Base-by-base conservation (phyloP, 2,113 vertebrate species). In the Mungos mungo region DNA sequence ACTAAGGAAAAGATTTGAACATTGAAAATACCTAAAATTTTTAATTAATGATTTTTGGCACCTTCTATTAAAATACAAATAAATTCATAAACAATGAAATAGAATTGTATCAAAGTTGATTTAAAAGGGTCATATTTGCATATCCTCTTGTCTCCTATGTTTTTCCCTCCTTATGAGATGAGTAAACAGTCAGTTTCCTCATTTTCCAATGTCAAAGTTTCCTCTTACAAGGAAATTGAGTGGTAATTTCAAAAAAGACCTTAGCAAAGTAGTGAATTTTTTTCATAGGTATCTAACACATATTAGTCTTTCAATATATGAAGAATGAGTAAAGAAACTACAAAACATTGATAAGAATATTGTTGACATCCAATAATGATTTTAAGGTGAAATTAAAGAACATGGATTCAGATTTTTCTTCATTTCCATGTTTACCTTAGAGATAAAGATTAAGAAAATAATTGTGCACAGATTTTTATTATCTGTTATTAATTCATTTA, bases 1-100 rank as follows among this genome's bases (percentile, higher is more conserved):
- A 74, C 12, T 63, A 57, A 72, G 80, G 47, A 91, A 96, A 69
- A 72, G 52, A 77, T 63, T 80, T 88, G 29, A 87, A 96, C 88
- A 84, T 68, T 79, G 1, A 74, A 52, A 88, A 25, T 15, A 65
- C 47, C 31, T 80, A 52, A 0, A 79, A 84, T 35, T 83, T 57
- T 69, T 65, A 82, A 74, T 74, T 35, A 83, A 31, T 19, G 77
- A 41, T 77, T 79, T 14, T 68, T 85, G 54, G 35, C 4, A 63
- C 21, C 68, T 79, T 74, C 80, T 38, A 77, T 94, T 35, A 23
- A 74, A 1, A 21, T 21, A 80, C 14, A 13, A 77, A 7, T 66
- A 74, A 68, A 63, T 50, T 65, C 95, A 74, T 93, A 77, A 83
- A 69, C 21, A 74, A 16, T 69, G 41, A 91, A 88, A 35, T 71